These are phyloP conservation scores for Hycleus phaleratus DNA, from an alignment of 1,140 invertebrate species.

Conservation along the genomic window DNA sequence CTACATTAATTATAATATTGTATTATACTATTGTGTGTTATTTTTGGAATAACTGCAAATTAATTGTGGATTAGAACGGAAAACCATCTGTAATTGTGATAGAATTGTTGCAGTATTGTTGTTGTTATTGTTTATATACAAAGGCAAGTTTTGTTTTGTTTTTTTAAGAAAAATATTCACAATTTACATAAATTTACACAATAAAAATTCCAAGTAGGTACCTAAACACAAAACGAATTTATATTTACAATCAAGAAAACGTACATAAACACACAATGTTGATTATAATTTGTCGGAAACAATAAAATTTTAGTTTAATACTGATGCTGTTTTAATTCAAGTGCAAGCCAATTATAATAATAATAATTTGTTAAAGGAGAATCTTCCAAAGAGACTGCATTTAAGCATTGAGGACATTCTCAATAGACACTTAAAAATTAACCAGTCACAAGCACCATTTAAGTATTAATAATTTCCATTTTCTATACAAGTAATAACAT, in stretches of 20 bases:
- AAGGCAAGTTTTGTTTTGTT: conserved; percentile 21
- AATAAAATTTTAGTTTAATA: conserved; percentile 18
- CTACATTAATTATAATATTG: conserved; percentile 25
- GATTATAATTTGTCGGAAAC: conserved; percentile 10
- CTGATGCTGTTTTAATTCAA: conserved; percentile 23
- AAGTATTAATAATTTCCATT: not conserved
- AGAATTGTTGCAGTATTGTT: not conserved
- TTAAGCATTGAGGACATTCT: conserved; percentile 13
- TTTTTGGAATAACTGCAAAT: conserved; percentile 10
- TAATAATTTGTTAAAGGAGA: too few relatives aligned
- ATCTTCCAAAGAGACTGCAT: conserved; percentile 2
- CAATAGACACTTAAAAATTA: conserved; percentile 18
- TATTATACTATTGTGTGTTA: conserved; percentile 29
- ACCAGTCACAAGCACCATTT: conserved; percentile 28
- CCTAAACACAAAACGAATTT: conserved; percentile 20
- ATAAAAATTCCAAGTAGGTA: conserved; percentile 23
- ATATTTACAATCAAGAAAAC: conserved; percentile 19
- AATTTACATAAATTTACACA: conserved; percentile 28
- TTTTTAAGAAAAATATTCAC: conserved; percentile 21
- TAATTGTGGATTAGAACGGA: not conserved
- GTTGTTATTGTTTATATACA: conserved; percentile 25
- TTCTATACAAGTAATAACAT: conserved; percentile 16
- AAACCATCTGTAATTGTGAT: not conserved
- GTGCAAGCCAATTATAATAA: conserved; percentile 18
- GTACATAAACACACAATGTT: conserved; percentile 20